A percentile compares a stretch with the other conserved stretches of the same genome.
phyloP scores from a whole-genome alignment of 2,888 invertebrate genomes.

The Ectemnius lituratus region DNA sequence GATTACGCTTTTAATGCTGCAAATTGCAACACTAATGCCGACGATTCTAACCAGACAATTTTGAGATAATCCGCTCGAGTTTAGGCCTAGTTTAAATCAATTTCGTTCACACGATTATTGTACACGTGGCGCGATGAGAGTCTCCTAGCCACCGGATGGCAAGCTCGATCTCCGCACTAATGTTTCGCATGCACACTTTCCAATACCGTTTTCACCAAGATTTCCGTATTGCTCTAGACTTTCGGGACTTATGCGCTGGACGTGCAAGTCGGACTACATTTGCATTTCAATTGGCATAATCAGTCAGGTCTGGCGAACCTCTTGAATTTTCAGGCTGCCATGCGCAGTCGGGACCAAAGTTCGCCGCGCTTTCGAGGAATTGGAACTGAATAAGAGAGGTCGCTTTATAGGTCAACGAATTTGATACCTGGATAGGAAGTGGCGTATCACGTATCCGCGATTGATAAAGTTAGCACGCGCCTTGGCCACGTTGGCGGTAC shows the following conservation, averaged over 20 bases:
- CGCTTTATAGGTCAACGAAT: constrained; percentile 6
- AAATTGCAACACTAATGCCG: neutral
- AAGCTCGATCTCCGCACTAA: neutral
- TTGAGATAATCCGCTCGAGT: neutral
- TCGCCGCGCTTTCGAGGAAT: neutral
- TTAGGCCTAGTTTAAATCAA: neutral
- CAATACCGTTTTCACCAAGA: too few relatives aligned
- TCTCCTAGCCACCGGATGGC: neutral
- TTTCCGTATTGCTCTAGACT: too few relatives aligned
- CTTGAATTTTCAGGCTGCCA: neutral
- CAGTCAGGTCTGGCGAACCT: neutral
- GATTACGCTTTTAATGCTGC: constrained; percentile 1
- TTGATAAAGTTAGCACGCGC: neutral
- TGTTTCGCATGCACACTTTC: too few relatives aligned
- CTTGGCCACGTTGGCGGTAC: too few relatives aligned
- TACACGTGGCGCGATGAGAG: neutral
- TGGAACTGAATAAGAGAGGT: neutral
- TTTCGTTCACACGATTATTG: neutral
- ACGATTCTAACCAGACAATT: too few relatives aligned
- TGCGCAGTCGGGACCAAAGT: neutral
- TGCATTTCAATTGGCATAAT: neutral
- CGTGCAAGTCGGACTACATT: neutral
- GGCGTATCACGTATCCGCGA: constrained; percentile 3
- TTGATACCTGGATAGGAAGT: constrained; percentile 1
- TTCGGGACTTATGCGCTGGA: too few relatives aligned